Evolutionary conservation across 1,140 invertebrate genomes (phyloP), one percentile per base, ranked within the genome.

Genomic region (Gonatopus flavifemur): DNA sequence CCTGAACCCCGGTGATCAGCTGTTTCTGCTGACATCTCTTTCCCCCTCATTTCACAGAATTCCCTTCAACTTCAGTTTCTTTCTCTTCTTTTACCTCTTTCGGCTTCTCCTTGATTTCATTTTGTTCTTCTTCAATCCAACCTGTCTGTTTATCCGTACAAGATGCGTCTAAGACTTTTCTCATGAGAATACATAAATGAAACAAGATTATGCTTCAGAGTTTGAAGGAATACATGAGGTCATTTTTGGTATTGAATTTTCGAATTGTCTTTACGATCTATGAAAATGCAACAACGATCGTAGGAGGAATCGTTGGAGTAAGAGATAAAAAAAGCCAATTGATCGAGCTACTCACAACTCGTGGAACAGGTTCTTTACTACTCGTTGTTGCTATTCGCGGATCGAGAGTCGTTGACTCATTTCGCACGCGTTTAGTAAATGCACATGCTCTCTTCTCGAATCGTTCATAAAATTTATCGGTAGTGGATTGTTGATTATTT

Each of bases 1-100:
- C 67, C 61, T 62, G 59, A 71, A 77, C 76, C 76, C 74, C 71
- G 72, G 69, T 72, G 74, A 72, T 76, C 76, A 77, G 74, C 74
- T 78, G 76, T 77, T 77, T 62, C 55, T 64, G 55, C 57, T 64
- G 52, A 60, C 64, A 52, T 67, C 66, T 57, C 64, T 44, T 56
- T 65, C 59, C 51, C 57, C 49, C 61, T 46, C 38, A 36, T 33
- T 32, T 18, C 22, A 19, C 39, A 39, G 46, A 43, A 39, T 18
- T 46, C 33, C 18, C 39, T 44, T 37, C 35, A 45, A 40, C 16
- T 21, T 12, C 39, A 21, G 21, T 25, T 47, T 48, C 50, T 59
- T 52, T 63, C 60, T 62, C 59, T 63, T 52, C 49, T 51, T 49
- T 49, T 22, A 42, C 22, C 9, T 41, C 19, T 47, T 18, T 40